A percentile compares a stretch with the other conserved stretches of the same genome.
phyloP scores from a whole-genome alignment of 64 coral and sea anemone species.

The Platygyra sinensis region DNA sequence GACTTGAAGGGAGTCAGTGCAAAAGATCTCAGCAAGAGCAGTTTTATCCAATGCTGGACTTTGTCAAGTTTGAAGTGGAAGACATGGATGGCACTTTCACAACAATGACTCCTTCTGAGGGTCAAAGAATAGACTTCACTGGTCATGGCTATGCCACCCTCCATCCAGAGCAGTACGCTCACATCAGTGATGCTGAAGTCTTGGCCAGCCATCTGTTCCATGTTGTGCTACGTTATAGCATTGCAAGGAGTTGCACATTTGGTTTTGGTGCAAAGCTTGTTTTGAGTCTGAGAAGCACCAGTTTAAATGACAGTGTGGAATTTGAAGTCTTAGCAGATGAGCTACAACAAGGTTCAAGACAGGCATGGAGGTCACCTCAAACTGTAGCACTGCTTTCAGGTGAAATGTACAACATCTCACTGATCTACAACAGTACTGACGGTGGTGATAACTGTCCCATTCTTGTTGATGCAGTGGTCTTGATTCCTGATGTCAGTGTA shows the following conservation, averaged over 20 bases:
- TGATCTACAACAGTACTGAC: conserved; percentile 22
- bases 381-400: conserved; percentile 24
- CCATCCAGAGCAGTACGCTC: conserved; percentile 1
- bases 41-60: conserved; percentile 84
- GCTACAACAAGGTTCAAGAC: conserved; percentile 18
- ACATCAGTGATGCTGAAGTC: conserved; percentile 32
- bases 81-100: conserved; percentile 30
- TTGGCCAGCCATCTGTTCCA: conserved; percentile 39
- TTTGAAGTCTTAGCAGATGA: not conserved
- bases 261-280: not conserved
- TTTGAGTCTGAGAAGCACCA: not conserved
- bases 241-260: not conserved
- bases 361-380: conserved; percentile 15
- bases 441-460: conserved; percentile 41
- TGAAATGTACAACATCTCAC: conserved; percentile 46
- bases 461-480: conserved; percentile 70
- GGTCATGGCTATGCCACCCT: conserved; percentile 62
- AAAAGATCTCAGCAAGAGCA: conserved; percentile 20
- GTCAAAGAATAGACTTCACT: conserved; percentile 31
- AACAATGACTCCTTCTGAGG: conserved; percentile 16
- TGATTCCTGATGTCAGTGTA: conserved; percentile 59
- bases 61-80: conserved; percentile 80
- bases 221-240: conserved; percentile 62
- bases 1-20: conserved; percentile 59
- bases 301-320: not conserved